phyloP scores from a whole-genome alignment of 2,888 invertebrate species.

The Azorinus chamasolen region DNA sequence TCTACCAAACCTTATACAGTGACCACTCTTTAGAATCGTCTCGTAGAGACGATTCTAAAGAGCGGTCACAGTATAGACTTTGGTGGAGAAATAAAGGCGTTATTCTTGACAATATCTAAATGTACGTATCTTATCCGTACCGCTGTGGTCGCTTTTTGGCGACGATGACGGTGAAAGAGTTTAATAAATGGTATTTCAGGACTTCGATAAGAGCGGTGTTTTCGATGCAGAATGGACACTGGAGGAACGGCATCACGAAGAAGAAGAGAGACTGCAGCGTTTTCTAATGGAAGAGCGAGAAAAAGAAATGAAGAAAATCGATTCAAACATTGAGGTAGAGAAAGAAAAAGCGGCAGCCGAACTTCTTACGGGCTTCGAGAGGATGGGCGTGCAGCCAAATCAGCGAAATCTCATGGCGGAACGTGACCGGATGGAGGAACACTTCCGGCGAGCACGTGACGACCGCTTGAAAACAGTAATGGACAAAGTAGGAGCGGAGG shows the following conservation, averaged over 20 bases:
- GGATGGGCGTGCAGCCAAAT: constrained; percentile 70
- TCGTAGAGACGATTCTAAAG: no score
- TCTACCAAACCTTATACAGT: no score
- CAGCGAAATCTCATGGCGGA: constrained; percentile 72
- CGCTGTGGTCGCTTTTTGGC: no score
- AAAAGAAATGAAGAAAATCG: constrained; percentile 78
- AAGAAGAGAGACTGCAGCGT: constrained; percentile 94
- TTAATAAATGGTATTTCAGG: constrained; percentile 89
- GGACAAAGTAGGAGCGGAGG: constrained; percentile 82
- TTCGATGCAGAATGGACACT: constrained; percentile 95
- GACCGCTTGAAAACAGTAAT: constrained; percentile 76
- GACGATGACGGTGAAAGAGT: no score
- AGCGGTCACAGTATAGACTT: no score
- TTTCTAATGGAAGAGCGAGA: constrained; percentile 81
- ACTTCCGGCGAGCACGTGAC: constrained; percentile 77
- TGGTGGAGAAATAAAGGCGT: no score
- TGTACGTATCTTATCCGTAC: no score
- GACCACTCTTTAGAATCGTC: no score
- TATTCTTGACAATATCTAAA: no score
- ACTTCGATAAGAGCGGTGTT: constrained; percentile 87
- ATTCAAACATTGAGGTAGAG: constrained; percentile 75
- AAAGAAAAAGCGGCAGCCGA: constrained; percentile 80
- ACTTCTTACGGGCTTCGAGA: constrained; percentile 74
- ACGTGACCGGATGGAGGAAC: constrained; percentile 81
- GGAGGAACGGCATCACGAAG: constrained; percentile 98